Conservation (phyloP, 2,113 vertebrate species). For the Pyrgilauda ruficollis region DNA sequence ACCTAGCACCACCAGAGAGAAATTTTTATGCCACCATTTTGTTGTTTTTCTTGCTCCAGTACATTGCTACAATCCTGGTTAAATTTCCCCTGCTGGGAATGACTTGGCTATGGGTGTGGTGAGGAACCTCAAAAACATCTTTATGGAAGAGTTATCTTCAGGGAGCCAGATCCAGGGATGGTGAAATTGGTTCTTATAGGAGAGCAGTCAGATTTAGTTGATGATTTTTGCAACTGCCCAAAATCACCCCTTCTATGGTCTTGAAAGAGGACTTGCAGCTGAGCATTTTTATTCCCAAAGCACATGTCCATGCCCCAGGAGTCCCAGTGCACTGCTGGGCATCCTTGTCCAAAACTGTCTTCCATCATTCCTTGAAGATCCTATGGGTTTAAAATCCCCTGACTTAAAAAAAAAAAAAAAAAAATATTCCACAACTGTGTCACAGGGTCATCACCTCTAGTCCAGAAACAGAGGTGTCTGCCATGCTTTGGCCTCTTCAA, state of each 20-base stretch:
- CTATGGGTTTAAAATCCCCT: not conserved
- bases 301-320: not conserved
- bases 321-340: fast-evolving
- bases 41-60: not conserved
- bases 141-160: not conserved
- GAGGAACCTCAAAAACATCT: not conserved
- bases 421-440: fast-evolving
- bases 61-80: not conserved
- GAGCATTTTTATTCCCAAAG: not conserved
- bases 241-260: fast-evolving
- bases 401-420: not conserved
- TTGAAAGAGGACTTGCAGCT: not conserved
- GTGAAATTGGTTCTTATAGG: not conserved
- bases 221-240: not conserved
- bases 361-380: not conserved
- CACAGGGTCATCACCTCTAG: not conserved
- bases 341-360: not conserved
- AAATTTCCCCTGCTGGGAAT: not conserved
- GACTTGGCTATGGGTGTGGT: fast-evolving
- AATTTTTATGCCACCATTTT: not conserved
- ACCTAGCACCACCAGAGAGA: not conserved
- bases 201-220: not conserved
- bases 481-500: not conserved
- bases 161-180: not conserved
- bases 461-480: not conserved